phyloP scores from a whole-genome alignment of 2,888 invertebrate species.

The Temnothorax ravouxi region DNA sequence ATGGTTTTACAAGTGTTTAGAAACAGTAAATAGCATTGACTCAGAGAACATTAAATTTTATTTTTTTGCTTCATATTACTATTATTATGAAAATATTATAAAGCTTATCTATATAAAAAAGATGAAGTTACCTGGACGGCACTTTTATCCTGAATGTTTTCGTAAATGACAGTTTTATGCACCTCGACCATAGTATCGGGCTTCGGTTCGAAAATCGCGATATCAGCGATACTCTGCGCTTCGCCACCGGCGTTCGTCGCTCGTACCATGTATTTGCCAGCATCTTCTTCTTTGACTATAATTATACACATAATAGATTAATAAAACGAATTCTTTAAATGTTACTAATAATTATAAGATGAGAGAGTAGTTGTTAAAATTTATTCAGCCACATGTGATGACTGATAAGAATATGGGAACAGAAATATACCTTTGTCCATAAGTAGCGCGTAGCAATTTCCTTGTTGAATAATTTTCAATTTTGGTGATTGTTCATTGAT shows the following conservation, averaged over 20 bases:
- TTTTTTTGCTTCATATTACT: background rate
- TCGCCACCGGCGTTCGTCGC: conserved; percentile 93
- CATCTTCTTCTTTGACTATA: conserved; percentile 89
- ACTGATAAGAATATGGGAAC: background rate
- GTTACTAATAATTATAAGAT: background rate
- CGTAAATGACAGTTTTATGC: conserved; percentile 90
- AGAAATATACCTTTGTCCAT: conserved; percentile 90
- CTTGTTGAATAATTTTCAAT: conserved; percentile 89
- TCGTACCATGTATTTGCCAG: conserved; percentile 92
- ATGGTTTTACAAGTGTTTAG: conserved; percentile 42
- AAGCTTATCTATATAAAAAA: background rate
- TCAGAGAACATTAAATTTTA: background rate
- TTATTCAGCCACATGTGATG: background rate
- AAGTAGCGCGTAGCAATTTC: conserved; percentile 90
- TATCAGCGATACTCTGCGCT: conserved; percentile 93
- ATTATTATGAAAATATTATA: conserved; percentile 7
- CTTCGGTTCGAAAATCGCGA: conserved; percentile 91
- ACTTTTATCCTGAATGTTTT: conserved; percentile 86
- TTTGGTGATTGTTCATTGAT: conserved; percentile 88
- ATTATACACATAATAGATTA: background rate
- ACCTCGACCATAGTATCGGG: conserved; percentile 90
- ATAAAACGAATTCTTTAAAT: conserved; percentile 33
- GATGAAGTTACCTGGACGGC: conserved; percentile 79
- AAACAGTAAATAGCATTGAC: background rate
- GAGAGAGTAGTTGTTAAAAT: background rate